A percentile compares a stretch with the other conserved stretches of the same genome.
These are phyloP conservation scores for Uropsilus gracilis DNA, from an alignment of 2,113 vertebrate genomes.

Conservation along the genomic window DNA sequence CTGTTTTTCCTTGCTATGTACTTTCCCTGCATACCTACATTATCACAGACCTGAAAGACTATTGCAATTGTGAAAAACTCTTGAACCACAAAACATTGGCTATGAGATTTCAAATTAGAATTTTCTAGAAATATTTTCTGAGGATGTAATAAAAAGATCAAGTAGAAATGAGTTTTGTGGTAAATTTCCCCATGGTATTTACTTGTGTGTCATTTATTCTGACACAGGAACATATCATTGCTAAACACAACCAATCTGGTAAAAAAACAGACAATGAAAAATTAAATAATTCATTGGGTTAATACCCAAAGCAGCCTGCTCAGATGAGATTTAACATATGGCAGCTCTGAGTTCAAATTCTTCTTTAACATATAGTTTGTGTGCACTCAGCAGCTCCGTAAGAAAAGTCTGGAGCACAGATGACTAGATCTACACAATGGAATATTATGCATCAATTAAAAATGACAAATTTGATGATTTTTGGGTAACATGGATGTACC, in stretches of 20 bases:
- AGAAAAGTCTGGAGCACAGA: background rate
- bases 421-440: too few species aligned
- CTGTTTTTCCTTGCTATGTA: background rate
- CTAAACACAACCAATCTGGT: background rate
- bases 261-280: background rate
- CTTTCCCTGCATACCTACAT: background rate
- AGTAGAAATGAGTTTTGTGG: constrained; percentile 26
- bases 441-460: too few species aligned
- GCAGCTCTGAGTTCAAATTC: background rate
- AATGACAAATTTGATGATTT: too few species aligned
- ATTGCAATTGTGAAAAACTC: background rate
- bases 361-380: background rate
- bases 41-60: background rate
- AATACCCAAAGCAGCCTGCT: background rate
- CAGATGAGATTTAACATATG: background rate
- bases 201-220: constrained; percentile 63
- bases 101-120: constrained; percentile 31
- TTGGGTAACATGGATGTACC: too few species aligned
- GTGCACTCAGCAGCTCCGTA: background rate
- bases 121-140: constrained; percentile 44
- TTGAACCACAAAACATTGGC: background rate
- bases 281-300: constrained; percentile 15
- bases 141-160: background rate
- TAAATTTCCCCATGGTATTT: constrained; percentile 18
- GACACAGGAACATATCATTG: constrained; percentile 58